These are phyloP conservation scores for Aphelenchoides fujianensis DNA, from an alignment of 1,140 invertebrate genomes.

Conservation along the genomic window DNA sequence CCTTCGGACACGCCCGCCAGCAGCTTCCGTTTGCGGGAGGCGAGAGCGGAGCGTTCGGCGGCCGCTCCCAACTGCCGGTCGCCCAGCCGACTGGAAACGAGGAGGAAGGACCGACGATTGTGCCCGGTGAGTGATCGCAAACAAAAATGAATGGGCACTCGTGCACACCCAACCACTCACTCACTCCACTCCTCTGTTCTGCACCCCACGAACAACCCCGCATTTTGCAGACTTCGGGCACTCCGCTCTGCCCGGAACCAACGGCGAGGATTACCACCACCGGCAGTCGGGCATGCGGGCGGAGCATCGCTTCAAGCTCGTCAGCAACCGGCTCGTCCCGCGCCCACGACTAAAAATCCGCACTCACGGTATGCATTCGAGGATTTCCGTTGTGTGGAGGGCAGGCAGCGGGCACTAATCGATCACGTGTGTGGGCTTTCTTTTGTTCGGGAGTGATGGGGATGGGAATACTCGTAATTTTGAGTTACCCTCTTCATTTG, in stretches of 20 bases:
- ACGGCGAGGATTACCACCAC: constrained; percentile 31
- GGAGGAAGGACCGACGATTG: constrained; percentile 16
- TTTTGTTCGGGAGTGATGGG: background rate
- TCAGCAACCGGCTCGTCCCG: constrained; percentile 42
- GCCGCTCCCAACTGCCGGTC: background rate
- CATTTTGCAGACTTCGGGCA: background rate
- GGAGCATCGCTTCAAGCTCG: constrained; percentile 42
- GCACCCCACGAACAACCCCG: no score
- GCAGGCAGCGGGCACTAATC: no score
- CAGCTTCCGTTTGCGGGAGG: background rate
- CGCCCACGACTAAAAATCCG: constrained; percentile 41
- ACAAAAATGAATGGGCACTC: constrained; percentile 10
- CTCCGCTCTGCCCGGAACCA: no score
- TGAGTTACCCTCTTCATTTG: background rate
- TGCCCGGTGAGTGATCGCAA: constrained; percentile 16
- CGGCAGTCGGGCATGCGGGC: constrained; percentile 24
- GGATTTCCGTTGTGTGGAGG: no score
- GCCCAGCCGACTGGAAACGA: background rate
- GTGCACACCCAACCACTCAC: constrained; percentile 19
- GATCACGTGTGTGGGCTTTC: background rate
- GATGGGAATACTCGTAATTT: background rate
- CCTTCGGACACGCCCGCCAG: background rate
- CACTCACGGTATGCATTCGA: constrained; percentile 30
- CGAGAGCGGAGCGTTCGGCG: background rate
- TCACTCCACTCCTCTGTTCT: no score